Base-by-base conservation (phyloP, 1,140 invertebrate genomes). In the Uloborus diversus region DNA sequence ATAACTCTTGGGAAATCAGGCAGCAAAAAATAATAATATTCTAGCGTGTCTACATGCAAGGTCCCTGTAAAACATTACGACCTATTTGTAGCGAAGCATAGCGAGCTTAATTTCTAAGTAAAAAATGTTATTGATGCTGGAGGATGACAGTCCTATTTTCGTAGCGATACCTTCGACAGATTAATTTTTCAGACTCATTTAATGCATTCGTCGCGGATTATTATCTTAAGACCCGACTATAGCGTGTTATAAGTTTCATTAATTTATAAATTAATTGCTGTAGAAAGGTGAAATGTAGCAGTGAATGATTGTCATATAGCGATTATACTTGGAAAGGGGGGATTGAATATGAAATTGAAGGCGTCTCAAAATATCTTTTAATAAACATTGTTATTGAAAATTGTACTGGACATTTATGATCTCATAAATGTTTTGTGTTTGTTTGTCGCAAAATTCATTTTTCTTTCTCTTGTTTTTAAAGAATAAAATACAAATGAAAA, bases 261-360 rank as follows among this genome's bases (percentile, higher is more conserved):
- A 64, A 64, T 64, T 64, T 25, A 33, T n/a, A 35, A 33, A 64
- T 64, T 64, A 64, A 64, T 64, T 64, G n/a, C 20, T 37, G 33
- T 11, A 7, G 35, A 64, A 64, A 64, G 23, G 32, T 64, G 9
- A 14, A 61, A 61, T 61, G 17, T 32, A 30, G 20, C 30, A 61
- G 33, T 30, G 57, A 61, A 4, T 30, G 14, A 61, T 32, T 61
- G 17, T 32, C 28, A n/a, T 61, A 32, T 61, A 53, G 27, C 13
- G 30, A 14, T 61, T 30, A 61, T 30, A 57, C 20, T 17, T 28
- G 20, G 23, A 3, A n/a, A n/a, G n/a, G n/a, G n/a, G n/a, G n/a
- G n/a, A n/a, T n/a, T n/a, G n/a, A n/a, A n/a, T n/a, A n/a, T n/a
- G n/a, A n/a, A n/a, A n/a, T n/a, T n/a, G n/a, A n/a, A n/a, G n/a